Conservation (phyloP, 2,888 invertebrate species). For the Caenorhabditis japonica region DNA sequence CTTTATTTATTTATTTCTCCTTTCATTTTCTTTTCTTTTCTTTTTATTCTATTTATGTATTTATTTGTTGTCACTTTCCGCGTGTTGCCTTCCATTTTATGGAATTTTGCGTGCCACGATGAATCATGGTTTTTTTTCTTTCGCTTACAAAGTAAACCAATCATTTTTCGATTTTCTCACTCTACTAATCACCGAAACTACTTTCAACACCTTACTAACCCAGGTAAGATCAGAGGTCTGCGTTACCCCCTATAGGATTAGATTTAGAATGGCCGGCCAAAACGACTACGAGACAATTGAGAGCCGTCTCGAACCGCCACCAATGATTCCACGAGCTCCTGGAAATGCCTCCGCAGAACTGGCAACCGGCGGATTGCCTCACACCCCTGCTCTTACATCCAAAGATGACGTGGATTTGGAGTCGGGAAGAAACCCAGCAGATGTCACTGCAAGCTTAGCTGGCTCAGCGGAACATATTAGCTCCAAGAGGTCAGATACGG, state of each 20-base stretch:
- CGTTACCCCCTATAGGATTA: too few relatives aligned
- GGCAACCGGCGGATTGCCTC: conserved; percentile 7
- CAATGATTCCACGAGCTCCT: conserved; percentile 29
- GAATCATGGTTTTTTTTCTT: not conserved
- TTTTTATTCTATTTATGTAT: not conserved
- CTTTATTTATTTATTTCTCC: not conserved
- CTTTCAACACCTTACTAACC: conserved; percentile 22
- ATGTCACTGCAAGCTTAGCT: conserved; percentile 18
- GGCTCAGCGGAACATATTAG: not conserved
- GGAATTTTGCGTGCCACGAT: not conserved
- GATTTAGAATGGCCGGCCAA: conserved; percentile 10
- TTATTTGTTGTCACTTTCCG: not conserved
- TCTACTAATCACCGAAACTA: conserved; percentile 14
- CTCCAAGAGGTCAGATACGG: conserved; percentile 16
- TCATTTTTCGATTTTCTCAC: too few relatives aligned
- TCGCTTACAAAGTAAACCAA: not conserved
- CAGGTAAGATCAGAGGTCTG: conserved; percentile 11
- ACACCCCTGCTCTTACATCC: conserved; percentile 26
- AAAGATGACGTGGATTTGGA: conserved; percentile 42
- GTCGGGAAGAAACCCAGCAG: conserved; percentile 14
- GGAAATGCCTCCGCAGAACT: conserved; percentile 5
- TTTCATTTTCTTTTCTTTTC: not conserved
- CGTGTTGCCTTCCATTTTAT: conserved; percentile 1
- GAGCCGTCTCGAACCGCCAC: conserved; percentile 7
- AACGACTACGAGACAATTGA: conserved; percentile 41